Conservation (phyloP, 2,888 invertebrate genomes). For the Andricus curvator region DNA sequence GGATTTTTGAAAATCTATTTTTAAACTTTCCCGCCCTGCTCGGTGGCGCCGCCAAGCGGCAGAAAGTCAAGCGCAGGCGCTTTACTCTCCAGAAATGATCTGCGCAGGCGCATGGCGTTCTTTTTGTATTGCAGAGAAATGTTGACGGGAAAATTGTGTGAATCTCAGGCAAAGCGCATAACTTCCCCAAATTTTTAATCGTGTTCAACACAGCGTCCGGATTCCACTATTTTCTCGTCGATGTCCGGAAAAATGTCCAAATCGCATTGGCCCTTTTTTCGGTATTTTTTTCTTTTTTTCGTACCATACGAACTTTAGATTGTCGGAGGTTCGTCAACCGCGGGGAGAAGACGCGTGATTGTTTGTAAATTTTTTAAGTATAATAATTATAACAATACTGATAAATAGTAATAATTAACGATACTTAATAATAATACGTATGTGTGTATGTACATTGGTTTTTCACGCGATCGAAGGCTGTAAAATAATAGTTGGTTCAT, state of each 20-base stretch:
- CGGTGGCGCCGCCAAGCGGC: background rate
- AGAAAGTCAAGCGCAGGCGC: background rate
- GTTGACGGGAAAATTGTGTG: background rate
- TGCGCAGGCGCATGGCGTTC: background rate
- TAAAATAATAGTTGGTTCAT: slow-evolving; percentile 32
- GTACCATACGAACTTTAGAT: background rate
- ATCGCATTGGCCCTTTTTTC: background rate
- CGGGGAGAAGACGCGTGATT: slow-evolving; percentile 36
- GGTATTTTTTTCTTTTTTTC: background rate
- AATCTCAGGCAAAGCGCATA: background rate
- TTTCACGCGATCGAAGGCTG: slow-evolving; percentile 37
- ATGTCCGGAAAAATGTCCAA: background rate
- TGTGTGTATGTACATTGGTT: slow-evolving; percentile 40
- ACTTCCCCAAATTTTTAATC: slow-evolving; percentile 48
- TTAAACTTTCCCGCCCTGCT: background rate
- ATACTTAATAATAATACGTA: slow-evolving; percentile 33
- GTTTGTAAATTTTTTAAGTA: slow-evolving; percentile 40
- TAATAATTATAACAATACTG: slow-evolving; percentile 25
- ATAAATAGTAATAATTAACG: slow-evolving; percentile 12
- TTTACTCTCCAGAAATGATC: background rate
- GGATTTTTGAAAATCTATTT: no score
- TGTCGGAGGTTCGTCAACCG: background rate
- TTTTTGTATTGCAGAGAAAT: background rate
- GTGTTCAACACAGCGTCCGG: slow-evolving; percentile 16
- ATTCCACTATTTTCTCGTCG: slow-evolving; percentile 33